phyloP scores from a whole-genome alignment of 1,140 invertebrate genomes.

The Aradophagus sp. region DNA sequence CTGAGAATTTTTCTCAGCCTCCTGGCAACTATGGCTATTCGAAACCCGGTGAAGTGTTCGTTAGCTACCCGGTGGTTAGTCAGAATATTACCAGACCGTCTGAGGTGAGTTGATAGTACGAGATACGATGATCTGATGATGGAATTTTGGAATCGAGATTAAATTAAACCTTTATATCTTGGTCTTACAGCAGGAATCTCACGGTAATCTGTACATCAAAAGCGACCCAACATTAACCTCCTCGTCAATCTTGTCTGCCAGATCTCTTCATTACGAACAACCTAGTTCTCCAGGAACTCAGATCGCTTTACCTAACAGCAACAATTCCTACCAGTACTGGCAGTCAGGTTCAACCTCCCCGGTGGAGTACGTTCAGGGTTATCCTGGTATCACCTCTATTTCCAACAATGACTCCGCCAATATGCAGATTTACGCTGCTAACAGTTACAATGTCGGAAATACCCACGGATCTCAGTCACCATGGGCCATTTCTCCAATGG shows the following conservation, averaged over 20 bases:
- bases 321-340: slow-evolving; percentile 72
- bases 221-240: slow-evolving; percentile 77
- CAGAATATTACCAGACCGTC: slow-evolving; percentile 57
- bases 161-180: no score
- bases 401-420: slow-evolving; percentile 61
- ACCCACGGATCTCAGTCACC: slow-evolving; percentile 59
- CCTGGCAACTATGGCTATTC: slow-evolving; percentile 62
- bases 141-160: no score
- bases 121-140: no score
- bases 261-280: slow-evolving; percentile 75
- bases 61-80: slow-evolving; percentile 64
- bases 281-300: slow-evolving; percentile 75
- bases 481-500: slow-evolving; percentile 59
- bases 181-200: slow-evolving; percentile 69
- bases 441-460: slow-evolving; percentile 59
- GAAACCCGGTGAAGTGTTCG: slow-evolving; percentile 65
- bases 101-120: slow-evolving; percentile 64
- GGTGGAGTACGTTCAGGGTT: slow-evolving; percentile 64
- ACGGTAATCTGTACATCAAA: slow-evolving; percentile 71
- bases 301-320: slow-evolving; percentile 76
- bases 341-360: slow-evolving; percentile 57
- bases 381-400: slow-evolving; percentile 58
- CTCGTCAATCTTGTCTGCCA: slow-evolving; percentile 71
- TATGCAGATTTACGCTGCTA: slow-evolving; percentile 64
- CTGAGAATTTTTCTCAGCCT: slow-evolving; percentile 65